Evolutionary conservation across 2,888 invertebrate genomes (phyloP), one percentile per base, ranked within the genome.

Genomic region (Polyommatus icarus): DNA sequence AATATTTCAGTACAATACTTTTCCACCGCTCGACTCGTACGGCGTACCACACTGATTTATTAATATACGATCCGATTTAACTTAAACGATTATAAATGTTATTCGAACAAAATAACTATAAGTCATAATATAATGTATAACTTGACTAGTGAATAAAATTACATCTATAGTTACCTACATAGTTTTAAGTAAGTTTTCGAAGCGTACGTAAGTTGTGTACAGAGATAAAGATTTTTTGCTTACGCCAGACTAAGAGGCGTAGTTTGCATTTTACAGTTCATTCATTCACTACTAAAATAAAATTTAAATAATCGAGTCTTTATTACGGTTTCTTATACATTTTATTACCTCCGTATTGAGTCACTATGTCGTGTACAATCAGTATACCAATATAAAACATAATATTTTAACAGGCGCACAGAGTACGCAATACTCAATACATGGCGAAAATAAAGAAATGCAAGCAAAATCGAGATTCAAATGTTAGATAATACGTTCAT

Each of bases 141-240:
- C 87, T 88, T 93, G 93, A 93, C 93, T 93, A 93, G 93, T 89
- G 88, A 90, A 90, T 91, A 89, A 90, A 89, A 90, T 89, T 89
- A 90, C 85, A 86, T 85, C 87, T 88, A 89, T 85, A 67, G 67
- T 67, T 67, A 84, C 86, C 87, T 87, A 84, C 86, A 87, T 87
- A 87, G 87, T 88, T 82, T 90, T 89, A 90, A 91, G 88, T 91
- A 90, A 89, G 29, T 29, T 86, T 88, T 85, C 84, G 88, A 87
- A 89, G 88, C 88, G 86, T 87, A 84, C 83, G 83, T 85, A 86
- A 67, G 5, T 83, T 83, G 83, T 82, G 82, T 75, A 50, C 75
- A 54, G 75, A 75, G 24, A 75, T 18, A 18, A 50, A 46, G 12
- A n/a, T 18, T 50, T 75, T 46, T 72, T n/a, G n/a, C 8, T 40